These are phyloP conservation scores for Oceanodroma tethys DNA, from an alignment of 2,113 vertebrate genomes.

Conservation along the genomic window DNA sequence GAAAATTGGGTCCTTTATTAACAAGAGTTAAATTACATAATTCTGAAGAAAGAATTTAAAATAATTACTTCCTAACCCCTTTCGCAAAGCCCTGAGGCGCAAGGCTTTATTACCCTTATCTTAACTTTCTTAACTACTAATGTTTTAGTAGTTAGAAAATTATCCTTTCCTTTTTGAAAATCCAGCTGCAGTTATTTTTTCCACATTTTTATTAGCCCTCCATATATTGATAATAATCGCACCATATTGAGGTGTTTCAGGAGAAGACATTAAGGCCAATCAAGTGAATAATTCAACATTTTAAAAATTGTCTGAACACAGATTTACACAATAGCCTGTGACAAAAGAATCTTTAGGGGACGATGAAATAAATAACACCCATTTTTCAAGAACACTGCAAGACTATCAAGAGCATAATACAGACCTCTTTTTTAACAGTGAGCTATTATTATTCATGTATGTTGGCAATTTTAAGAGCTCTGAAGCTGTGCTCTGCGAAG, in stretches of 20 bases:
- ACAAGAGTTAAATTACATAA: conserved; percentile 57
- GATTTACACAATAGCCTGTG: conserved; percentile 69
- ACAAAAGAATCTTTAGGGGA: conserved; percentile 65
- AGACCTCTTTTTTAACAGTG: not conserved
- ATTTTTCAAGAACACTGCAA: conserved; percentile 56
- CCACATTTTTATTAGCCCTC: conserved; percentile 27
- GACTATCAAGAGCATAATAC: conserved; percentile 44
- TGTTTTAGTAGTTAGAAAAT: conserved; percentile 19
- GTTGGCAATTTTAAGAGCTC: not conserved
- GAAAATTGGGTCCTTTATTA: conserved; percentile 54
- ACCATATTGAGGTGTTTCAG: conserved; percentile 48
- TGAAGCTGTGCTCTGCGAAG: not conserved
- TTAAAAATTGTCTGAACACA: conserved; percentile 62
- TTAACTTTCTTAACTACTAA: conserved; percentile 62
- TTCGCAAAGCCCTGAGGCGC: conserved; percentile 46
- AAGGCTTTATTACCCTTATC: conserved; percentile 64
- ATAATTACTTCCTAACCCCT: conserved; percentile 56
- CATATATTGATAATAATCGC: conserved; percentile 18
- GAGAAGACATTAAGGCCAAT: conserved; percentile 48
- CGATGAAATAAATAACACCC: conserved; percentile 68
- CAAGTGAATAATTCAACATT: conserved; percentile 71
- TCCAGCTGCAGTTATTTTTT: conserved; percentile 29
- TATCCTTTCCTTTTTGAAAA: not conserved
- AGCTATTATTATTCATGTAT: not conserved
- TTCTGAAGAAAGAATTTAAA: conserved; percentile 22